Evolutionary conservation across 2,113 vertebrate genomes (phyloP).

Genomic region (Lasiurus cinereus): DNA sequence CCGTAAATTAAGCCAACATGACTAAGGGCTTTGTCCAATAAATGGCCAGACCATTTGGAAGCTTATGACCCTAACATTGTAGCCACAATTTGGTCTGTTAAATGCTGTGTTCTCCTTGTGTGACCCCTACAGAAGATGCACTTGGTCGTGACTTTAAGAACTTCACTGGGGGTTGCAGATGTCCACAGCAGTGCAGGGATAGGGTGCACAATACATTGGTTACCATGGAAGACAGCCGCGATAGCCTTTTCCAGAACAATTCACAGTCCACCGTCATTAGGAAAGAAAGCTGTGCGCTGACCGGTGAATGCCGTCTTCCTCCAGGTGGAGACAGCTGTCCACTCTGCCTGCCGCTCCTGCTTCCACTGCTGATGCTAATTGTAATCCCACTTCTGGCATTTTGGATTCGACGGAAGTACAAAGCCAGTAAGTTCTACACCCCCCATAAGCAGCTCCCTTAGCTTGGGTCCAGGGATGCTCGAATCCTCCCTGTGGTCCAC

Average conservation of each 20-base stretch:
- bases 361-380: constrained; percentile 39
- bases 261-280: neutral
- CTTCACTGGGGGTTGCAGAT: neutral
- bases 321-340: constrained; percentile 21
- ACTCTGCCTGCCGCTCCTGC: constrained; percentile 60
- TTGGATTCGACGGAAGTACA: constrained; percentile 80
- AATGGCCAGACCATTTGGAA: neutral
- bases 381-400: constrained; percentile 70
- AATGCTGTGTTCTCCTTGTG: neutral
- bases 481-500: neutral
- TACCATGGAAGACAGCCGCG: neutral
- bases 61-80: neutral
- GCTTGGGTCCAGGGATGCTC: neutral
- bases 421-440: constrained; percentile 85
- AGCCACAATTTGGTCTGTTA: neutral
- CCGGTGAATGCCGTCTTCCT: neutral
- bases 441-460: neutral
- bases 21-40: neutral
- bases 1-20: too few relatives aligned
- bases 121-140: neutral
- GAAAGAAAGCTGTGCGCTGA: neutral
- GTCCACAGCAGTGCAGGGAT: neutral
- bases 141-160: neutral
- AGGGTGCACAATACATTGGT: neutral
- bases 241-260: neutral